Conservation (phyloP, 1,140 invertebrate genomes). For the Glossosoma conforme region DNA sequence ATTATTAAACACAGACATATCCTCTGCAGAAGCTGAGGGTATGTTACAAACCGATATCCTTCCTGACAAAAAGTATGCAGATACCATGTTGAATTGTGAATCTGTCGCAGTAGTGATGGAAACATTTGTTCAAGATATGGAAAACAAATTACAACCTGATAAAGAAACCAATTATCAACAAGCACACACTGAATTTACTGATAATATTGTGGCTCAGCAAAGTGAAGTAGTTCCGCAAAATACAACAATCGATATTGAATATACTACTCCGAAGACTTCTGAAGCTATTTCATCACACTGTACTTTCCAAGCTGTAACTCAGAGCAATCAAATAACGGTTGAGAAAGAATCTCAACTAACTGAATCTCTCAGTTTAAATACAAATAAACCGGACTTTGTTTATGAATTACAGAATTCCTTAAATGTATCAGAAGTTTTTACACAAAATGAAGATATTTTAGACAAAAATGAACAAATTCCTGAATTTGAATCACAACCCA, state of each 20-base stretch:
- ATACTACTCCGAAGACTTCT: conserved; percentile 5
- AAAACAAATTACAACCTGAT: conserved; percentile 14
- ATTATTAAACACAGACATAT: conserved; percentile 30
- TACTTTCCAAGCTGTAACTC: conserved; percentile 17
- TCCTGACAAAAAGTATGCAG: conserved; percentile 30
- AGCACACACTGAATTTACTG: conserved; percentile 36
- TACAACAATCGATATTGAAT: conserved; percentile 14
- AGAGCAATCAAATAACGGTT: conserved; percentile 14
- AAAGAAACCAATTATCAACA: conserved; percentile 33
- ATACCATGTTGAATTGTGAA: conserved; percentile 27
- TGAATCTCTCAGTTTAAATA: not conserved
- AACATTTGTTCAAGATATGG: conserved; percentile 23
- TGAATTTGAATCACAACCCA: conserved; percentile 3
- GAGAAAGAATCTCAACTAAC: conserved; percentile 23
- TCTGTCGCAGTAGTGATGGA: conserved; percentile 52
- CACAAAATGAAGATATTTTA: conserved; percentile 17
- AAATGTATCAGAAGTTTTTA: conserved; percentile 25
- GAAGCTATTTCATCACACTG: conserved; percentile 14
- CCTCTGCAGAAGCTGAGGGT: conserved; percentile 49
- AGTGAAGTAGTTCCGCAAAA: conserved; percentile 21
- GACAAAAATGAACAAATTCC: conserved; percentile 12
- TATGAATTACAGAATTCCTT: conserved; percentile 25
- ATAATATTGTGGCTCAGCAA: conserved; percentile 26
- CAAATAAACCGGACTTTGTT: conserved; percentile 11
- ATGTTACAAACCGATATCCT: conserved; percentile 39